Evolutionary conservation across 2,888 invertebrate genomes (phyloP), one percentile per base, ranked within the genome.

Genomic region (Fissipunctia ypsillon): DNA sequence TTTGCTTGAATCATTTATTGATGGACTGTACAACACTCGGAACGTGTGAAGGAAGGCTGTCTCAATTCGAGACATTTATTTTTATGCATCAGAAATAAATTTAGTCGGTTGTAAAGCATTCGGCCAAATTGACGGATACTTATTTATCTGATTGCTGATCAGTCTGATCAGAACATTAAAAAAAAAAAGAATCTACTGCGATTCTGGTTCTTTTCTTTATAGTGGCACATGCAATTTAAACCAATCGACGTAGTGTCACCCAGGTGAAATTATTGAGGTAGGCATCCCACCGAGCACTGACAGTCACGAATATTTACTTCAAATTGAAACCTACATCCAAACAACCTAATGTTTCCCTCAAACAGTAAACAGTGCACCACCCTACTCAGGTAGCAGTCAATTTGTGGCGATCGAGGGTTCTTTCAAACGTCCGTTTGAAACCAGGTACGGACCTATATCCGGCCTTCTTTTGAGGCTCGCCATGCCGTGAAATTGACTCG

Each of bases 401-500:
- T 91, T 91, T 91, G 88, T 88, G 89, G 85, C 84, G 83, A 87
- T 88, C 83, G 88, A 73, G 84, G 79, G 82, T 80, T 85, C 89
- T 88, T 84, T 85, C 86, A 84, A 87, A 85, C 83, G 87, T 81
- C 86, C 89, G 89, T 89, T 90, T 90, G 91, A 89, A 88, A 88
- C 83, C 90, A 91, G 92, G 87, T 87, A 85, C 76, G 85, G 80
- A 75, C 80, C 83, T 84, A 79, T 84, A 84, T 86, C 81, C 87
- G 83, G 78, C 78, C 81, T 88, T 86, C 92, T 92, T 94, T 94
- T 93, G 91, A 89, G 77, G 87, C 80, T 84, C 93, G 88, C 85
- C 70, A 87, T 84, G 90, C 88, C 95, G 94, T 94, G 94, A 95
- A 95, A 95, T 95, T 94, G 94, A 93, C 90, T 93, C 90, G 88